These are phyloP conservation scores for Apamea monoglypha DNA, from an alignment of 2,888 invertebrate genomes.

Conservation along the genomic window DNA sequence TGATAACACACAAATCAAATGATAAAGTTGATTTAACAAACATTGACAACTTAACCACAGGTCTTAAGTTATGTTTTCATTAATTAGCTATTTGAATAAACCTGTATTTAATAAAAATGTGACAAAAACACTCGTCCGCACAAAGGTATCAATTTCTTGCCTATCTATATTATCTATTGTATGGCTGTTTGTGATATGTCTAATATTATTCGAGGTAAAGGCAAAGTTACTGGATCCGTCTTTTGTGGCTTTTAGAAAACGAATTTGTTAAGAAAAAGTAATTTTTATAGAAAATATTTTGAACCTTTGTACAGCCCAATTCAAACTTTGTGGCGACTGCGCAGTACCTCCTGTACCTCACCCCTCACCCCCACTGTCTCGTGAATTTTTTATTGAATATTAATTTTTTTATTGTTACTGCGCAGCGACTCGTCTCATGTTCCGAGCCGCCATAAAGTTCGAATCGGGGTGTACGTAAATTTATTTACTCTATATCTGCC, in stretches of 20 bases:
- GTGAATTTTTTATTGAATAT: too few species aligned
- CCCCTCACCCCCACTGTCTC: neutral
- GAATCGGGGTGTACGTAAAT: neutral
- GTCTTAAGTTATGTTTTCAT: neutral
- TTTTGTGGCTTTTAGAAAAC: conserved; percentile 58
- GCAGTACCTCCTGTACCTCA: neutral
- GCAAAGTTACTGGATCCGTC: conserved; percentile 59
- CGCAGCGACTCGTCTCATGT: neutral
- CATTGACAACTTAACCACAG: conserved; percentile 9
- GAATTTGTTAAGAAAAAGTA: neutral
- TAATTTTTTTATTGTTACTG: too few species aligned
- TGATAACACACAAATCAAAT: neutral
- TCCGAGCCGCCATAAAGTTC: neutral
- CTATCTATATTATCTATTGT: conserved; percentile 48
- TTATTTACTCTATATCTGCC: neutral
- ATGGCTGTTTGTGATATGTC: conserved; percentile 63
- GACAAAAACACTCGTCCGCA: conserved; percentile 40
- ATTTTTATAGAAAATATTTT: neutral
- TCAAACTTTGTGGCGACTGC: neutral
- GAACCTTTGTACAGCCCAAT: neutral
- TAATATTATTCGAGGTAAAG: conserved; percentile 67
- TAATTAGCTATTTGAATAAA: conserved; percentile 9
- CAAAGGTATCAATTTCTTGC: conserved; percentile 10
- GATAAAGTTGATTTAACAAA: neutral
- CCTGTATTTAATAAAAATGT: neutral